Base-by-base conservation (phyloP, 2,113 vertebrate species). In the Vulpes ferrilata region DNA sequence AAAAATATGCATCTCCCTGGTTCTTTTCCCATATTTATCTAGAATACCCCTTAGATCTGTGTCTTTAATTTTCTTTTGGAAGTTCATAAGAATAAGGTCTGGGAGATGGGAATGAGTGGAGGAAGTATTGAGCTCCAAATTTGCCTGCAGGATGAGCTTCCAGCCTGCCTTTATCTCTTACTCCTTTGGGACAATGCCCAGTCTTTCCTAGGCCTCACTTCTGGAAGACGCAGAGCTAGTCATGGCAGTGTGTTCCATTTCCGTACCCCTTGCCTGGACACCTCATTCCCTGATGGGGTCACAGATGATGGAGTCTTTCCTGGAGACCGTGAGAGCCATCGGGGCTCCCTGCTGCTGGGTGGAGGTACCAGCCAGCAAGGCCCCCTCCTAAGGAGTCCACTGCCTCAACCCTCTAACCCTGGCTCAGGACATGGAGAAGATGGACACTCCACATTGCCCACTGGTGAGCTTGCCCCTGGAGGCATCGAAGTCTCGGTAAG, bases 201-300 rank as follows among this genome's bases (percentile, higher is more conserved):
- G 91, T 98, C 98, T 97, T 99, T 99, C 55, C 98, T 99, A 38
- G 98, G 99, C 81, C 98, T 99, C 32, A 80, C 96, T 0, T 97
- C 97, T 2, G 96, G 97, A 62, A 95, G 76, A 95, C 99, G 99
- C 51, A 98, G 99, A 8, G 98, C 98, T 92, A 99, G 99, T 94
- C 99, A 99, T 1, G 98, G 99, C 4, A 99, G 99, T 17, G 97
- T 99, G 67, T 99, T 99, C 92, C 99, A 98, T 96, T 99, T 99
- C 98, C 99, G 99, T 0, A 96, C 97, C 51, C 98, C 99, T 1
- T 1, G 96, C 0, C 1, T 9, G 27, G 99, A 99, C 43, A 76
- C 95, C 0, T 99, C 98, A 2, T 99, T 99, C 0, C 98, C 60
- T 0, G 99, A 99, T 22, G 98, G 98, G 3, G 96, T 98, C 0